These are phyloP conservation scores for Trachythela sp. DNA, from an alignment of 64 coral and sea anemone species.

Conservation along the genomic window DNA sequence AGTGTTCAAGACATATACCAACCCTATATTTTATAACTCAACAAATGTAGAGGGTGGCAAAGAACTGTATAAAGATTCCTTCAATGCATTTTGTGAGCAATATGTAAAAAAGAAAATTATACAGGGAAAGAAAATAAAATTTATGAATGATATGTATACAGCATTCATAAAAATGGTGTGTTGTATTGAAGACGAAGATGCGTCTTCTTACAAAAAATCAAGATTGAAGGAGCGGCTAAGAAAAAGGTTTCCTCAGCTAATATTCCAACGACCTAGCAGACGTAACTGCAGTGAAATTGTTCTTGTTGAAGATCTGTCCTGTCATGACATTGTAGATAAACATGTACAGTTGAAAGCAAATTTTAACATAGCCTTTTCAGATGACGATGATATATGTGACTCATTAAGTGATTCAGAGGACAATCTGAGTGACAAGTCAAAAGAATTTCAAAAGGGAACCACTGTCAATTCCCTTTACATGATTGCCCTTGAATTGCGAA, in stretches of 20 bases:
- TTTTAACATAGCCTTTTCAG: no score
- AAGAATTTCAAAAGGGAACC: no score
- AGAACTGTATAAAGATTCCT: constrained; percentile 17
- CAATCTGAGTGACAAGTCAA: no score
- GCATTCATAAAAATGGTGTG: background rate
- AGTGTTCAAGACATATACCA: constrained; percentile 10
- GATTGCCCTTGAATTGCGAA: no score
- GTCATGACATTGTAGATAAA: no score
- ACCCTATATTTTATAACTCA: constrained; percentile 8
- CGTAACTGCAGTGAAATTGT: constrained; percentile 8
- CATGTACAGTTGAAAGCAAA: no score
- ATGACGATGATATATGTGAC: no score
- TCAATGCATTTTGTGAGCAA: constrained; percentile 15
- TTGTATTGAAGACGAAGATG: constrained; percentile 5
- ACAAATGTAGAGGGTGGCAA: background rate
- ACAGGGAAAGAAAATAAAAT: background rate
- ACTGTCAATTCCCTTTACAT: no score
- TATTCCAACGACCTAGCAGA: background rate
- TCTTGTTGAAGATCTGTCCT: constrained; percentile 1
- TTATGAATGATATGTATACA: background rate
- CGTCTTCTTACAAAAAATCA: background rate
- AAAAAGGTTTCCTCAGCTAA: background rate
- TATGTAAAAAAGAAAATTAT: no score
- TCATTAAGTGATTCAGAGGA: no score
- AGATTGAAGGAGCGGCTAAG: background rate